phyloP scores from a whole-genome alignment of 2,113 vertebrate species.

The Jaculus jaculus region DNA sequence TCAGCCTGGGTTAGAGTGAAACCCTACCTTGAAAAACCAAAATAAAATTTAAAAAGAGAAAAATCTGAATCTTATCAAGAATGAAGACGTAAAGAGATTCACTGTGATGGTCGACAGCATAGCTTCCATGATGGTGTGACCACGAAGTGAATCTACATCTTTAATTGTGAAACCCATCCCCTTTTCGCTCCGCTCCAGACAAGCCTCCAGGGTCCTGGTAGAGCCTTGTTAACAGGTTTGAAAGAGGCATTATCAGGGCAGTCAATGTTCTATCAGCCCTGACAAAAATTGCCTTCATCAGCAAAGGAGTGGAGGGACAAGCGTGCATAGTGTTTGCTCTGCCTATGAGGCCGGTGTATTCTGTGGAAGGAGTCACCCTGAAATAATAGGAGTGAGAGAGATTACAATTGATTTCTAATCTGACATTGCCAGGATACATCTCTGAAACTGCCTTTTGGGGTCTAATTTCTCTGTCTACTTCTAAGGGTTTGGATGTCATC shows the following conservation, averaged over 20 bases:
- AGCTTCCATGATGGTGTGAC: background rate
- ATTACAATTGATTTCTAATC: conserved; percentile 82
- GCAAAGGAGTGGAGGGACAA: background rate
- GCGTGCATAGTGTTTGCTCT: conserved; percentile 51
- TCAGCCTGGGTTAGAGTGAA: too few relatives aligned
- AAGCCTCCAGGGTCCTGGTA: background rate
- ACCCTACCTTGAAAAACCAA: too few relatives aligned
- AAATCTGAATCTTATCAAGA: background rate
- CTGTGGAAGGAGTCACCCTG: conserved; percentile 65
- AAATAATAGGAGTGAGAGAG: conserved; percentile 76
- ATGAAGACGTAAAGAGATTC: background rate
- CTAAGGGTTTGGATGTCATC: conserved; percentile 56
- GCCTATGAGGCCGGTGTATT: conserved; percentile 70
- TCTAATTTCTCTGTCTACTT: conserved; percentile 52
- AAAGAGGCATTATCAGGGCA: background rate
- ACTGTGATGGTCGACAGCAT: too few relatives aligned
- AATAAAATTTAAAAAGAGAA: too few relatives aligned
- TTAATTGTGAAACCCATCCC: background rate
- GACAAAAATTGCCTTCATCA: background rate
- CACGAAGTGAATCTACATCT: background rate
- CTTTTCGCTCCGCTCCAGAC: background rate
- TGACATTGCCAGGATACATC: conserved; percentile 71
- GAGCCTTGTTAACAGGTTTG: background rate
- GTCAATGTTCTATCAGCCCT: background rate
- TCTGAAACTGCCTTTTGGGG: conserved; percentile 60